Base-by-base conservation (phyloP, 1,140 invertebrate species). In the Hypsibius dujardini region DNA sequence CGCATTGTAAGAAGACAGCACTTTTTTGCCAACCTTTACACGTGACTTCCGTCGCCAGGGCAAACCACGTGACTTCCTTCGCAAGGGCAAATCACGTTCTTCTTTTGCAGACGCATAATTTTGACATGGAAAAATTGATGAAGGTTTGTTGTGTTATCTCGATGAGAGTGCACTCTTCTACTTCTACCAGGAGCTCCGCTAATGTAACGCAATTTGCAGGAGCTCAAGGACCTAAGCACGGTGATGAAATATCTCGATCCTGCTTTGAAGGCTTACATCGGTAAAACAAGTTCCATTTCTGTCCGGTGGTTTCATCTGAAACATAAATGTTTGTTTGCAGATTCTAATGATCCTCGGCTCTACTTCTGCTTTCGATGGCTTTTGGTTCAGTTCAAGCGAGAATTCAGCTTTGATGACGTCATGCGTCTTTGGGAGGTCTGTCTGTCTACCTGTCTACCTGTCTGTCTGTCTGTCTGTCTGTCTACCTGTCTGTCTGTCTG, bases 51-150 rank as follows among this genome's bases (percentile, higher is more conserved):
- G 28, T 28, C 28, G 28, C 28, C 28, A 28, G 28, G 28, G 28
- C 28, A 28, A 28, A 28, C 28, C 28, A 28, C 28, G 28, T 28
- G 28, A 28, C 28, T 28, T 28, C 28, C 28, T 28, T 28, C 28
- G 28, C 28, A 28, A 28, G 28, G 28, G 28, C 28, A 28, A 28
- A 28, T 7, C 12, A 73, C 2, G 56, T 50, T 50, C n/a, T 71
- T 60, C 62, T 72, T 71, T 73, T 47, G 70, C 42, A 73, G 2
- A 72, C 1, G 47, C 83, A 84, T n/a, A 98, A 98, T 82, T 98
- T 98, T 82, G 92, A 96, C 77, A 88, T 95, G 80, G 92, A 95
- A 81, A 94, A 98, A 80, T 85, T 88, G n/a, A 98, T 98, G 87
- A 97, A 96, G 81, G 84, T 84, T 47, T 28, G 28, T 28, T 28